phyloP scores from a whole-genome alignment of 1,140 invertebrate species.

The Diuraphis noxia region DNA sequence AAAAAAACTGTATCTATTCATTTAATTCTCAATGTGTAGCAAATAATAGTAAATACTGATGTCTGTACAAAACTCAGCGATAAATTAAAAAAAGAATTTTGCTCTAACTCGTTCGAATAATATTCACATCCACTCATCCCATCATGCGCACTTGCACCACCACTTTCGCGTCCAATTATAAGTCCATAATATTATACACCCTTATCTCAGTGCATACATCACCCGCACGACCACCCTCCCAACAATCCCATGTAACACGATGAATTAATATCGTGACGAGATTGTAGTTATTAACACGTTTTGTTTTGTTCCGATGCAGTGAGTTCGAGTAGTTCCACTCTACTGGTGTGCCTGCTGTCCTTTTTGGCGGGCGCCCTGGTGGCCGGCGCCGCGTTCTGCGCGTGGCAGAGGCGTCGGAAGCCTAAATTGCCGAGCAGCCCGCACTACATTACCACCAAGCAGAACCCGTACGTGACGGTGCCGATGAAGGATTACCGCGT shows the following conservation, averaged over 20 bases:
- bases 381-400: slow-evolving; percentile 58
- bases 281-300: not conserved
- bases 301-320: not conserved
- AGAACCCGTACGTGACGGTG: slow-evolving; percentile 81
- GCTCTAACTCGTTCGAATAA: too few relatives aligned
- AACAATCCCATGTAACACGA: too few relatives aligned
- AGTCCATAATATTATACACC: too few relatives aligned
- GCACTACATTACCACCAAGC: slow-evolving; percentile 77
- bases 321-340: not conserved
- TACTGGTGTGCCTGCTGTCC: slow-evolving; percentile 54
- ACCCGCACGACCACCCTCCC: too few relatives aligned
- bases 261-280: not conserved
- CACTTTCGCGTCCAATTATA: too few relatives aligned
- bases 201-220: too few relatives aligned
- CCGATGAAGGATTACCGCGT: slow-evolving; percentile 70
- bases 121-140: too few relatives aligned
- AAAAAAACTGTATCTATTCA: not conserved
- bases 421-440: slow-evolving; percentile 69
- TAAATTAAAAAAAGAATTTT: too few relatives aligned
- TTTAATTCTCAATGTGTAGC: not conserved
- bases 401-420: slow-evolving; percentile 62
- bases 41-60: too few relatives aligned
- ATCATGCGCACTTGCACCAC: too few relatives aligned
- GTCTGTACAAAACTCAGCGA: too few relatives aligned
- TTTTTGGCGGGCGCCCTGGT: slow-evolving; percentile 60